Percentiles rank a stretch among this genome's conserved stretches.
Evolutionary conservation across 64 coral and sea anemone species (phyloP).

Genomic region (Cladopsammia gracilis): DNA sequence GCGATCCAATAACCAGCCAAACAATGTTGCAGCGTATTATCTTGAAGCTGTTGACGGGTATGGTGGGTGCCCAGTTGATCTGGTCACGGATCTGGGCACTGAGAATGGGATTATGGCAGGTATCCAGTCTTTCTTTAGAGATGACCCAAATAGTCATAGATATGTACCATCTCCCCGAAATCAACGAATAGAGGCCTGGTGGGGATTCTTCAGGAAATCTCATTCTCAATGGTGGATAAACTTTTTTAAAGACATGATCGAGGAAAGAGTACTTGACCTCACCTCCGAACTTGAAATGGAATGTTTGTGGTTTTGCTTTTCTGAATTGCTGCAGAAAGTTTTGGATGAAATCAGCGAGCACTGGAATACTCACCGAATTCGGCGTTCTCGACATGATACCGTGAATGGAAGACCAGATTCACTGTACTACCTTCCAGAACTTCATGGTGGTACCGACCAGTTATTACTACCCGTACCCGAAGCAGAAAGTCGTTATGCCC

Average conservation of each 20-base stretch:
- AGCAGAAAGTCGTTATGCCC: neutral
- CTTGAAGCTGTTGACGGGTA: neutral
- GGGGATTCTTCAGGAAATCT: neutral
- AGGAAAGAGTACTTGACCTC: neutral
- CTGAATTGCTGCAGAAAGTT: neutral
- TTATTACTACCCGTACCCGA: neutral
- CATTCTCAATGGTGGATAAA: neutral
- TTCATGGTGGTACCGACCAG: constrained; percentile 6
- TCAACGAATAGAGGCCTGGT: constrained; percentile 22
- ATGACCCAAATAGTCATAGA: neutral
- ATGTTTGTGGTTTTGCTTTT: constrained; percentile 13
- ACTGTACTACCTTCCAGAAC: neutral
- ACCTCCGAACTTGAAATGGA: neutral
- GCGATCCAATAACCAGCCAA: too few species aligned
- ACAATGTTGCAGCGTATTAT: neutral
- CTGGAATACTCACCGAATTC: constrained; percentile 5
- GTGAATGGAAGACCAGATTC: neutral
- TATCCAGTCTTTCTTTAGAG: neutral
- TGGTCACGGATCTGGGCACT: constrained; percentile 9
- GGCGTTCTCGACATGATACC: neutral
- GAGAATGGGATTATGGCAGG: neutral
- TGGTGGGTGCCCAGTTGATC: neutral
- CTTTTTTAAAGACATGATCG: neutral
- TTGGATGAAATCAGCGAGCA: neutral
- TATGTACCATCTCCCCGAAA: constrained; percentile 24